Evolutionary conservation across 2,888 invertebrate species (phyloP), one percentile per base, ranked within the genome.

Genomic region (Drosophila algonquin): DNA sequence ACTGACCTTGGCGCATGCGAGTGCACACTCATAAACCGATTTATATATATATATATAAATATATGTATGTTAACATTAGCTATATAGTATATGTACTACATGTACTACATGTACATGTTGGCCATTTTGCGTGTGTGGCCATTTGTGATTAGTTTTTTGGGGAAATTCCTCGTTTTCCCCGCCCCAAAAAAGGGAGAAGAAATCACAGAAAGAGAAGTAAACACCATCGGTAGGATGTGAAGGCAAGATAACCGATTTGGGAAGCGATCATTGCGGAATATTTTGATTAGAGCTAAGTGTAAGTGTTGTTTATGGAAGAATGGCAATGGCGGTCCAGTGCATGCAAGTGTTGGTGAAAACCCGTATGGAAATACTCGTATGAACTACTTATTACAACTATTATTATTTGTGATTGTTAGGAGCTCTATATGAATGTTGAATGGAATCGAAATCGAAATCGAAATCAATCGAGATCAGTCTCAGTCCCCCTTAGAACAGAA

Each of bases 361-460:
- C 21, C 21, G 7, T 7, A 27, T 27, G 7, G 21, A 21, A 6
- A 27, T 27, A 27, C 27, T 46, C 46, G 59, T 63, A 40, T 62
- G 35, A 59, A 53, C 57, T 76, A 81, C 56, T 21, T 45, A 61
- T 52, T 69, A 68, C 61, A 56, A 48, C 50, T 63, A 59, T 62
- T 67, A 72, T 87, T 63, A 40, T 61, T 70, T 81, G 76, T 83
- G 87, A 80, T 76, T 84, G 83, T 84, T 86, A 88, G 88, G 81
- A 67, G 65, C 68, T 67, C 65, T 65, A 83, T 78, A 87, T 87
- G 67, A 78, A 81, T 80, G 80, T 81, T 81, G 84, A 73, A 73
- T 55, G 76, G 75, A 82, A 78, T 73, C 76, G 75, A 71, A 27
- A 70, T 56, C 72, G 47, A 56, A 51, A 47, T 40, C 18, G 1